phyloP scores from a whole-genome alignment of 2,888 invertebrate genomes.

The Andrena minutula region DNA sequence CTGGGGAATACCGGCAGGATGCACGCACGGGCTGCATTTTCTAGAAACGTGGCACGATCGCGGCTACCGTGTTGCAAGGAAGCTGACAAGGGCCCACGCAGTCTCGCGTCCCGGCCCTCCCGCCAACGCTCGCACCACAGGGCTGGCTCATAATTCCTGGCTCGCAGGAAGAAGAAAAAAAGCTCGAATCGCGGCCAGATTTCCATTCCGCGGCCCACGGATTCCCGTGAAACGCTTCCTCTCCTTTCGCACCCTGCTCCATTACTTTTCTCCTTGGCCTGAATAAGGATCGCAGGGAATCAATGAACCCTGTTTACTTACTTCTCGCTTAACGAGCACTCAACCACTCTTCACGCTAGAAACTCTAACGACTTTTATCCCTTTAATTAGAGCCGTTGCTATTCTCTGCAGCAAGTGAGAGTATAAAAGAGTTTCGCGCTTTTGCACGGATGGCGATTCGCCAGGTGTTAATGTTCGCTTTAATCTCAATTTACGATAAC shows the following conservation, averaged over 20 bases:
- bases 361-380: neutral
- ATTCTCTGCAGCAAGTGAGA: neutral
- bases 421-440: neutral
- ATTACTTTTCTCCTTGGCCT: slow-evolving; percentile 10
- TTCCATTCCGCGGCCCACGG: slow-evolving; percentile 73
- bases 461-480: slow-evolving; percentile 7
- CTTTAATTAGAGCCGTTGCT: slow-evolving; percentile 4
- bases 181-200: slow-evolving; percentile 58
- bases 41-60: slow-evolving; percentile 41
- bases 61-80: slow-evolving; percentile 63
- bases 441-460: neutral
- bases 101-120: slow-evolving; percentile 42
- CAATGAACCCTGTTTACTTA: slow-evolving; percentile 2
- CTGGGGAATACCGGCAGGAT: slow-evolving; percentile 42
- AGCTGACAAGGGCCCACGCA: slow-evolving; percentile 68
- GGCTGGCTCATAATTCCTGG: slow-evolving; percentile 70
- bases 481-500: slow-evolving; percentile 38
- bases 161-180: slow-evolving; percentile 28
- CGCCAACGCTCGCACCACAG: slow-evolving; percentile 68
- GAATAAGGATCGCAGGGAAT: slow-evolving; percentile 13
- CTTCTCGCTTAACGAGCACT: neutral
- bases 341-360: neutral
- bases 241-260: slow-evolving; percentile 15
- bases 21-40: slow-evolving; percentile 55
- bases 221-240: slow-evolving; percentile 58